Conservation (phyloP, 2,797 vertebrate species). For the Eulemur coronatus region DNA sequence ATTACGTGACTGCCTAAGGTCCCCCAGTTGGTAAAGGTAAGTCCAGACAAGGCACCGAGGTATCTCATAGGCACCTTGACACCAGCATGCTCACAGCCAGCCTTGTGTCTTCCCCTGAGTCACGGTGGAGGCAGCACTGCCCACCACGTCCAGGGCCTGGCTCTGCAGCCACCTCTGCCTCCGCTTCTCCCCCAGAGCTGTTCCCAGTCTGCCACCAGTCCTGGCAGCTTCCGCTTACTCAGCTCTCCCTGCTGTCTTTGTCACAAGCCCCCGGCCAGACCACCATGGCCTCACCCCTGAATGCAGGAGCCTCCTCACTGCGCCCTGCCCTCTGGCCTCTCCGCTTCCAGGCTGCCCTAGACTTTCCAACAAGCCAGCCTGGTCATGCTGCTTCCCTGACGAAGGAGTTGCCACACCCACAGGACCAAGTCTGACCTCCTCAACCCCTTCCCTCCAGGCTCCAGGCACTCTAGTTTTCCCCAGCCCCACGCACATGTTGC, state of each 20-base stretch:
- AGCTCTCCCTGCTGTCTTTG: background rate
- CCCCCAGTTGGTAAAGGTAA: background rate
- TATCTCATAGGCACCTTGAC: background rate
- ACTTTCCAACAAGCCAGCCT: background rate
- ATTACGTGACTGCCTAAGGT: background rate
- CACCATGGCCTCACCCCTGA: background rate
- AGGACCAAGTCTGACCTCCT: no score
- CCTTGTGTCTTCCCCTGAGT: background rate
- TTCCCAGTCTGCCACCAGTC: no score
- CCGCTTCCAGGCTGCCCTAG: background rate
- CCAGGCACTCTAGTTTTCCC: background rate
- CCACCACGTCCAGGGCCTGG: background rate
- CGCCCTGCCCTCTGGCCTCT: background rate
- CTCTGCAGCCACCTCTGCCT: background rate
- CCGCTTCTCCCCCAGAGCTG: background rate
- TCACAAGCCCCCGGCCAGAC: no score
- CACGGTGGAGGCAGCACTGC: accelerated
- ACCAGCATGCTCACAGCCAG: background rate
- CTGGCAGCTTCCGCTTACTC: background rate
- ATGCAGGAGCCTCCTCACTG: accelerated
- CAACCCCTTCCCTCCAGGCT: background rate
- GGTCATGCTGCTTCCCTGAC: background rate
- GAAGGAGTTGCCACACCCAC: background rate
- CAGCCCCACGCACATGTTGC: accelerated
- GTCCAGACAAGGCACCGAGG: background rate